Conservation (phyloP, 2,888 invertebrate species). For the Punctoribates punctum region DNA sequence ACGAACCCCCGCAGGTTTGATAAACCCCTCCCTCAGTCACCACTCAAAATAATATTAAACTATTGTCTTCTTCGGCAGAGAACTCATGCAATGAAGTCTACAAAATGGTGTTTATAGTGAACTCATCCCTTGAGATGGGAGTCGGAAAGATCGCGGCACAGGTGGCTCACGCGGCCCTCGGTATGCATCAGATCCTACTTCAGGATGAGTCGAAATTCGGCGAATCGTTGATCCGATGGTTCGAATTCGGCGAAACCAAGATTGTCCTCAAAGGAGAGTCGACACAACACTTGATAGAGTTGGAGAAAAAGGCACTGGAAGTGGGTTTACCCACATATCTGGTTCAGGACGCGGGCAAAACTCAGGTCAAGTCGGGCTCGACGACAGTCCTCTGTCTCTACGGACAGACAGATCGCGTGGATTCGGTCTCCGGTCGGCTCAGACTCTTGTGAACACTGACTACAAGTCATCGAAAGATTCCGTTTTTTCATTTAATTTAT, state of each 20-base stretch:
- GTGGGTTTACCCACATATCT: constrained; percentile 55
- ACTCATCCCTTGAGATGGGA: constrained; percentile 62
- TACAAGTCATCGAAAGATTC: too few relatives aligned
- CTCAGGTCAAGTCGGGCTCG: constrained; percentile 53
- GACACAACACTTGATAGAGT: constrained; percentile 55
- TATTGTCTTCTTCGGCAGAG: background rate
- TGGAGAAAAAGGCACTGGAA: constrained; percentile 54
- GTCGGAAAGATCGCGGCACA: constrained; percentile 62
- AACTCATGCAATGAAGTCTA: constrained; percentile 53
- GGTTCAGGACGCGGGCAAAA: constrained; percentile 59
- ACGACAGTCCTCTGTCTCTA: constrained; percentile 51
- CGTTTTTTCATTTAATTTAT: too few relatives aligned
- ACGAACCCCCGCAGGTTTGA: constrained; percentile 33
- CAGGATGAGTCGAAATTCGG: constrained; percentile 54
- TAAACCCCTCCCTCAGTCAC: too few relatives aligned
- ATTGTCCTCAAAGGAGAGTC: constrained; percentile 56
- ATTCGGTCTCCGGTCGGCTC: constrained; percentile 50
- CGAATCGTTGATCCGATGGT: constrained; percentile 55
- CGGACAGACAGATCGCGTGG: constrained; percentile 50
- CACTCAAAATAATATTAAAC: too few relatives aligned
- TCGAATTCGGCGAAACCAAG: constrained; percentile 56
- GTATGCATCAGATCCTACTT: constrained; percentile 58
- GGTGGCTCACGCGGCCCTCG: constrained; percentile 62
- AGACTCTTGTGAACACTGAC: constrained; percentile 46
- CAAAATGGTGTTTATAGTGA: constrained; percentile 66